Conservation (phyloP, 2,797 vertebrate species). For the Rhinophrynus dorsalis region DNA sequence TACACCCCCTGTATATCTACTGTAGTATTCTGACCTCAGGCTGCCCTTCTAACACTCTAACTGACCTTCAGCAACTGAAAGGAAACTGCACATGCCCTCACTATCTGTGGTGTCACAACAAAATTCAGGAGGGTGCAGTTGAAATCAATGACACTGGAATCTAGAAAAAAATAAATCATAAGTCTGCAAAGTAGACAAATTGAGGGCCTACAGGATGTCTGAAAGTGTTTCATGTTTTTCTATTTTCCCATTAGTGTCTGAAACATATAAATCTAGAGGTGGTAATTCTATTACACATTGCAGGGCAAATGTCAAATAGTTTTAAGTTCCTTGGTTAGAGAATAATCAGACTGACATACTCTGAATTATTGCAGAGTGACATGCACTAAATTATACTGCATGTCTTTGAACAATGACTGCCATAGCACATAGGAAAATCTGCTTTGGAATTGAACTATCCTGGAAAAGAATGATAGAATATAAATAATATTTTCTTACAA, state of each 20-base stretch:
- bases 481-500: too few species aligned
- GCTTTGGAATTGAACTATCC: neutral
- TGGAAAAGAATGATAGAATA: neutral
- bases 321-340: slow-evolving; percentile 41
- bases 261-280: slow-evolving; percentile 71
- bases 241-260: slow-evolving; percentile 58
- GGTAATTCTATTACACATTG: slow-evolving; percentile 59
- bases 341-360: slow-evolving; percentile 2
- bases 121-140: slow-evolving; percentile 65
- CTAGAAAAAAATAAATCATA: slow-evolving; percentile 79
- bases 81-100: slow-evolving; percentile 62
- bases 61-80: slow-evolving; percentile 75
- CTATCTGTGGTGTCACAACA: slow-evolving; percentile 65
- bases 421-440: slow-evolving; percentile 11
- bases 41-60: slow-evolving; percentile 72
- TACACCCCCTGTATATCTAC: slow-evolving; percentile 61
- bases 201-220: slow-evolving; percentile 66
- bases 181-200: slow-evolving; percentile 66
- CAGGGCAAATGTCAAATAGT: slow-evolving; percentile 54
- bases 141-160: slow-evolving; percentile 71
- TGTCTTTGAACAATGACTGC: slow-evolving; percentile 31
- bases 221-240: slow-evolving; percentile 55
- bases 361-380: slow-evolving; percentile 38
- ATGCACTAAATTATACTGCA: slow-evolving; percentile 21
- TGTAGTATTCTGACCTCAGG: slow-evolving; percentile 73